phyloP scores from a whole-genome alignment of 2,888 invertebrate species.

The Amphipoea oculea region DNA sequence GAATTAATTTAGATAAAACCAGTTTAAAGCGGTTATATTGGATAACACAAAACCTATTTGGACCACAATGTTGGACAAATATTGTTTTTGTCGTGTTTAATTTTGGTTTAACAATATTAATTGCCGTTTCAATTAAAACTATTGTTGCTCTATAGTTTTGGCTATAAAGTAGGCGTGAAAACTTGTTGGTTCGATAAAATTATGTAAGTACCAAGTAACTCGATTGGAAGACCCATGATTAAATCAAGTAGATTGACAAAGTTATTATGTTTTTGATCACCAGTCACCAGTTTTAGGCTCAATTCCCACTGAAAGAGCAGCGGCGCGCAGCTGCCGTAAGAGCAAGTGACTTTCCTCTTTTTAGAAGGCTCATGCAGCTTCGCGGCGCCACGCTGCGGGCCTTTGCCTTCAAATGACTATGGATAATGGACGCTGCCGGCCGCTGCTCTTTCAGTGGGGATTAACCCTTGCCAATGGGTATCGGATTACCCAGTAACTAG shows the following conservation, averaged over 20 bases:
- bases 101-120: conserved; percentile 30
- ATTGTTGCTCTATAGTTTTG: background rate
- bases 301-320: too few relatives aligned
- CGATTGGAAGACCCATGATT: background rate
- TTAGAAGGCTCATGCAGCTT: too few relatives aligned
- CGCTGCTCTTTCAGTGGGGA: too few relatives aligned
- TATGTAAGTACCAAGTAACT: background rate
- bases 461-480: too few relatives aligned
- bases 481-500: too few relatives aligned
- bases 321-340: too few relatives aligned
- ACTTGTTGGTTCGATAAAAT: background rate
- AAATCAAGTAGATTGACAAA: background rate
- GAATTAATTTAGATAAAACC: conserved; percentile 61
- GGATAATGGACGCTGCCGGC: too few relatives aligned
- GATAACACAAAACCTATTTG: conserved; percentile 37
- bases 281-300: too few relatives aligned
- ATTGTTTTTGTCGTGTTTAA: conserved; percentile 47
- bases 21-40: conserved; percentile 39
- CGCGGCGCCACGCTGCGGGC: too few relatives aligned
- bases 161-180: background rate
- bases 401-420: too few relatives aligned
- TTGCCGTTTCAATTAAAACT: conserved; percentile 31
- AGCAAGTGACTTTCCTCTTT: too few relatives aligned
- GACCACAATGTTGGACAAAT: conserved; percentile 33
- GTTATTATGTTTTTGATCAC: too few relatives aligned